Base-by-base conservation (phyloP, 2,797 vertebrate species). In the Propithecus perrieri region DNA sequence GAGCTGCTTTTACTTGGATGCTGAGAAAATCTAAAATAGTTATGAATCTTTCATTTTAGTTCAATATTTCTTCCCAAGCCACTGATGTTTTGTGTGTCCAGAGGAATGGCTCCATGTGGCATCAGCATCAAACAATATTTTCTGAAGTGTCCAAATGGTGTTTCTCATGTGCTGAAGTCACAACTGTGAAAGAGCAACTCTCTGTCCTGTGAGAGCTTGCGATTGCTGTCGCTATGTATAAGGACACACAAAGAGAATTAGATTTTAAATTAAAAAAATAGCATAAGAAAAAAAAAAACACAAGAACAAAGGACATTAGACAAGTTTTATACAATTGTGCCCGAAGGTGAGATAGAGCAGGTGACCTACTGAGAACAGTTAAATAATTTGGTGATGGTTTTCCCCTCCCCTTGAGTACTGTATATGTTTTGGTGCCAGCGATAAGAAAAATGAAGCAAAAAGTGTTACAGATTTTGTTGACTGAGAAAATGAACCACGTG, bases 21-120 rank as follows among this genome's bases (percentile, higher is more conserved):
- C 75, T 79, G 65, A 91, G 75, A 74, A 93, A 85, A 96, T 41
- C 50, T 78, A 63, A 95, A 97, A 85, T 55, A 41, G 2, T 83
- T 88, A 20, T 46, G 41, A 92, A 67, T 92, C 71, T 87, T 46
- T 85, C 35, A 24, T 35, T 96, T 76, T 59, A 69, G 59, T 85
- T 93, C 41, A 79, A 38, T 63, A 59, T 93, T 96, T 90, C 50
- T 79, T 81, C 84, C 53, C 30, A 43, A 94, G 53, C n/a, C 67
- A 76, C 57, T 91, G 57, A 38, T 75, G 33, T 63, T 94, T 90
- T 90, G 38, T 69, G 55, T 85, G 59, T 30, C 74, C 50, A 79
- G 12, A 41, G 50, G 24, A 79, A 38, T 61, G 53, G n/a, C 38
- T 89, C 69, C 24, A 0, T 74, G 67, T 74, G 59, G 17, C 28